A percentile compares a stretch with the other conserved stretches of the same genome.
These are phyloP conservation scores for Austrolebias charrua DNA, from an alignment of 2,797 vertebrate genomes.

Conservation along the genomic window DNA sequence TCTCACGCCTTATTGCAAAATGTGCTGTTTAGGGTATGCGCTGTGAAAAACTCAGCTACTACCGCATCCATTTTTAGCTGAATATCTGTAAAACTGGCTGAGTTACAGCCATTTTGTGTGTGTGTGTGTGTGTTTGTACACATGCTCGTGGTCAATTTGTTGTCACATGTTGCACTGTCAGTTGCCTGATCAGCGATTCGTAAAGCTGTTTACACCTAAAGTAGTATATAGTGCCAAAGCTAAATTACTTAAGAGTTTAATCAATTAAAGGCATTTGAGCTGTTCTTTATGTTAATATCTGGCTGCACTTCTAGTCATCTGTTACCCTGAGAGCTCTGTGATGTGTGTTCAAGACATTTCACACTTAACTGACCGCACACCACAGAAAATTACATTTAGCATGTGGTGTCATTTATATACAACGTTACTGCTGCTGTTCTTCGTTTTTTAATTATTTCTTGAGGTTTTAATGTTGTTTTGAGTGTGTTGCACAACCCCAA, in stretches of 20 bases:
- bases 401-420: neutral
- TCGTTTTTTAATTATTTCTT: neutral
- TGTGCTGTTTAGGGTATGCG: no score
- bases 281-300: slow-evolving; percentile 22
- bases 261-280: slow-evolving; percentile 25
- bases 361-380: slow-evolving; percentile 1
- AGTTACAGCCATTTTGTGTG: no score
- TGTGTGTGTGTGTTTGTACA: neutral
- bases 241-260: slow-evolving; percentile 4
- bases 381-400: neutral
- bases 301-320: slow-evolving; percentile 7
- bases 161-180: neutral
- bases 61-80: no score
- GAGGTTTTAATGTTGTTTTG: neutral
- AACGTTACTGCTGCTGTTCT: neutral
- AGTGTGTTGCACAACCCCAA: no score
- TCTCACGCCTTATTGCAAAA: no score
- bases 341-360: neutral
- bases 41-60: no score
- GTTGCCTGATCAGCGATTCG: slow-evolving; percentile 24
- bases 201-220: slow-evolving; percentile 10
- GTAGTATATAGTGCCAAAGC: slow-evolving; percentile 12
- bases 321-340: slow-evolving; percentile 18
- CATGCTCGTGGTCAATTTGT: neutral
- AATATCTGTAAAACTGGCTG: no score